phyloP scores from a whole-genome alignment of 2,797 vertebrate species.

The Microctenopoma stevenorrisi region DNA sequence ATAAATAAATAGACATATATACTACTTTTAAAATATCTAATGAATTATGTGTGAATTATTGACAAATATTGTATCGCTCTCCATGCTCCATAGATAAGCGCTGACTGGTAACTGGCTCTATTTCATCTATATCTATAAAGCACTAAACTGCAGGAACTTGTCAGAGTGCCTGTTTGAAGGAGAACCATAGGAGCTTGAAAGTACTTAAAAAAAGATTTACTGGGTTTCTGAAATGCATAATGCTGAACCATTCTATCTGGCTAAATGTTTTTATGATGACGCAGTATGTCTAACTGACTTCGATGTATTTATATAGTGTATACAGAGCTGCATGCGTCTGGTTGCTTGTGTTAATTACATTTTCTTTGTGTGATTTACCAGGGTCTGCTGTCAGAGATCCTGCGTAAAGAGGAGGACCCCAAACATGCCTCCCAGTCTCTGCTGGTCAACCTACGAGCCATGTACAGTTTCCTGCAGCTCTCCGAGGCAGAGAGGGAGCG shows the following conservation, averaged over 20 bases:
- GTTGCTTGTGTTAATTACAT: background rate
- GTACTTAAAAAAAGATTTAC: no score
- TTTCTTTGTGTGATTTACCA: constrained; percentile 49
- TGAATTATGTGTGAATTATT: no score
- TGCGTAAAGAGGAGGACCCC: constrained; percentile 96
- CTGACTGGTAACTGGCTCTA: constrained; percentile 32
- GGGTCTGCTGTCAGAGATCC: constrained; percentile 96
- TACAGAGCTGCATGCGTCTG: background rate
- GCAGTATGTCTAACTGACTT: background rate
- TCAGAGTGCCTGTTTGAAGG: constrained; percentile 23
- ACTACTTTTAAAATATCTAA: no score
- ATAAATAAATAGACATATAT: no score
- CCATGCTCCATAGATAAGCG: background rate
- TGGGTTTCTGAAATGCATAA: background rate
- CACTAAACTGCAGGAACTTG: constrained; percentile 31
- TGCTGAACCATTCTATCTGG: background rate
- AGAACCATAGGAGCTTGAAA: constrained; percentile 22
- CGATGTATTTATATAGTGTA: background rate
- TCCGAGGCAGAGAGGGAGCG: constrained; percentile 92
- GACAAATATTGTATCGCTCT: no score
- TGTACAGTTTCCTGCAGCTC: constrained; percentile 94
- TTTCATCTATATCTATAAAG: constrained; percentile 26
- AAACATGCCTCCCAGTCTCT: constrained; percentile 94
- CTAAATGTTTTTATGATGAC: background rate
- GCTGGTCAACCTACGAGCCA: constrained; percentile 94